Evolutionary conservation across 2,797 vertebrate species (phyloP).

Genomic region (Rhinoraja longicauda): DNA sequence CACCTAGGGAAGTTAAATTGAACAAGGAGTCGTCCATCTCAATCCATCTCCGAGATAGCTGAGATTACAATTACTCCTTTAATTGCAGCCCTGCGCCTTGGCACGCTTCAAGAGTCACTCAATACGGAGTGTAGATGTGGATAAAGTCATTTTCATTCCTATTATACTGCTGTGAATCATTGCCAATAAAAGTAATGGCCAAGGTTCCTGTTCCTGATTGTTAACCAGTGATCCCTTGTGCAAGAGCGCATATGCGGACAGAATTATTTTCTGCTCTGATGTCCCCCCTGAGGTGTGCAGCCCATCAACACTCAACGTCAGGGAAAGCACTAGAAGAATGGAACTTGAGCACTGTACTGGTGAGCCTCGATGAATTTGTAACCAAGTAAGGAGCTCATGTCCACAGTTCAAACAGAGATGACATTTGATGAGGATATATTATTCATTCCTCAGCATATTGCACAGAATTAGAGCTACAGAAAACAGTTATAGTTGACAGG

Average conservation of each 20-base stretch:
- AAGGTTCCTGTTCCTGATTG: background rate
- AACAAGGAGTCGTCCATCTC: background rate
- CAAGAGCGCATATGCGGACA: background rate
- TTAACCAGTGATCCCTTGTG: background rate
- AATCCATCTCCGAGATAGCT: background rate
- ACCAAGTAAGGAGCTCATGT: background rate
- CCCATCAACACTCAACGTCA: background rate
- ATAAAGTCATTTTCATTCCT: background rate
- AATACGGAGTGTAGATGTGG: background rate
- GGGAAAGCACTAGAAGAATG: background rate
- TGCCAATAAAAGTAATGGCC: background rate
- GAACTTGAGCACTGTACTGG: background rate
- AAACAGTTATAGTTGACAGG: background rate
- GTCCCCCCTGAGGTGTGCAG: background rate
- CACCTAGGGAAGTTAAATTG: background rate
- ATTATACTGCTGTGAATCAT: background rate
- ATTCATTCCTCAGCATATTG: background rate
- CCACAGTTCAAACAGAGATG: background rate
- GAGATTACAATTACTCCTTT: background rate
- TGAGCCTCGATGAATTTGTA: background rate
- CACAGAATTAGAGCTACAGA: background rate
- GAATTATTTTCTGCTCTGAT: background rate
- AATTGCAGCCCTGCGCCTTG: background rate
- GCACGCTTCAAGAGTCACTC: background rate
- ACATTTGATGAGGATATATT: background rate